Percentiles rank a stretch among this genome's conserved stretches.
phyloP scores from a whole-genome alignment of 2,113 vertebrate genomes.

The Eudyptes chrysolophus region DNA sequence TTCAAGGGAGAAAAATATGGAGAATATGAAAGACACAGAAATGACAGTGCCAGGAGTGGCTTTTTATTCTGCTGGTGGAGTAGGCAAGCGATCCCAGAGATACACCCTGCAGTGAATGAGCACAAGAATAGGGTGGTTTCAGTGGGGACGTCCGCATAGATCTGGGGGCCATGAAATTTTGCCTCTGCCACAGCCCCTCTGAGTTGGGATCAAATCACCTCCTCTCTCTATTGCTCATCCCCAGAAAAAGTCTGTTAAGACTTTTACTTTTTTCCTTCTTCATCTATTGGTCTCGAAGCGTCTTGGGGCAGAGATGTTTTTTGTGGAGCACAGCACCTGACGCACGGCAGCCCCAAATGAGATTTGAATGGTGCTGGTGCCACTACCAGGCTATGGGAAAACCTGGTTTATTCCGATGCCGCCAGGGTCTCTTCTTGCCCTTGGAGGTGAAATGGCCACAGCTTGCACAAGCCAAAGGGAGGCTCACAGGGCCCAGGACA shows the following conservation, averaged over 20 bases:
- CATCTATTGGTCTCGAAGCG: background rate
- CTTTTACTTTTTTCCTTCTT: background rate
- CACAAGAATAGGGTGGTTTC: background rate
- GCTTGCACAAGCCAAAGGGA: background rate
- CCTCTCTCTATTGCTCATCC: background rate
- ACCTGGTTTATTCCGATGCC: background rate
- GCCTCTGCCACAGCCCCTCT: background rate
- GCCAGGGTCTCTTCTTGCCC: background rate
- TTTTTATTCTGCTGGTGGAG: background rate
- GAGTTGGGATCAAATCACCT: background rate
- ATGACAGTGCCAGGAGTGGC: background rate
- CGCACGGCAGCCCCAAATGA: accelerated
- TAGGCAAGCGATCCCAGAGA: background rate
- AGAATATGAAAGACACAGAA: background rate
- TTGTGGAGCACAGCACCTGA: background rate
- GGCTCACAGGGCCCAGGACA: background rate
- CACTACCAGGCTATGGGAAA: background rate
- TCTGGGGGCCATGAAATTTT: background rate
- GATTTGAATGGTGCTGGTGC: background rate
- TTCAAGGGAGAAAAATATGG: background rate
- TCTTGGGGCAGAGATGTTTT: background rate
- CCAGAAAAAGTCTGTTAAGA: background rate
- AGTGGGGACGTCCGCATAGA: background rate
- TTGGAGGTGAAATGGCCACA: background rate
- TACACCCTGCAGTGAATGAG: background rate